A percentile compares a stretch with the other conserved stretches of the same genome.
Conservation (phyloP, 1,140 invertebrate species). For the Leptopilina clavipes region DNA sequence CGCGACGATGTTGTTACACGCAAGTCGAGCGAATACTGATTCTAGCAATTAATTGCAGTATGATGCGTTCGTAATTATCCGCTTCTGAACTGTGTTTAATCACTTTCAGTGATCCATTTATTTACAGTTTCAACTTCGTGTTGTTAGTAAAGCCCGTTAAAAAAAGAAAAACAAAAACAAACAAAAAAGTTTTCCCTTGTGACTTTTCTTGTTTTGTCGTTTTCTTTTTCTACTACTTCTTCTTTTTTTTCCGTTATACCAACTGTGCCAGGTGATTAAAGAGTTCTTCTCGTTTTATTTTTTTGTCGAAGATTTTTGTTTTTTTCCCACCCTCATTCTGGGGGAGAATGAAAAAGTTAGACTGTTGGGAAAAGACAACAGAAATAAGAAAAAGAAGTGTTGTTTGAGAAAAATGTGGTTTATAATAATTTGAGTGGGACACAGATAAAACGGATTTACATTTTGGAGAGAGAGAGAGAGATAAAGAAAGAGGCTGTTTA, state of each 20-base stretch:
- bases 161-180: background rate
- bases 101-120: constrained; percentile 26
- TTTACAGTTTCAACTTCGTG: background rate
- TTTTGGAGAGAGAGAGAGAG: too few species aligned
- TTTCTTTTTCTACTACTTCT: background rate
- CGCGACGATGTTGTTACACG: constrained; percentile 11
- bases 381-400: too few species aligned
- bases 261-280: constrained; percentile 26
- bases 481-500: too few species aligned
- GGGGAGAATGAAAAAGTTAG: background rate
- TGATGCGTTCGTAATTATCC: background rate
- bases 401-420: too few species aligned
- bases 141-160: background rate
- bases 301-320: constrained; percentile 10
- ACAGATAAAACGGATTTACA: too few species aligned
- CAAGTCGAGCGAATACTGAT: constrained; percentile 24
- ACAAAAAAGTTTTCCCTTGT: background rate
- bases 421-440: too few species aligned
- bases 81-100: constrained; percentile 12
- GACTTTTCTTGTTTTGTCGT: background rate
- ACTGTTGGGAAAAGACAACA: background rate
- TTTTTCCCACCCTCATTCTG: background rate
- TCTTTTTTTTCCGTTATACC: too few species aligned
- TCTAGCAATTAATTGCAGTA: constrained; percentile 27
- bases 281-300: background rate